A percentile compares a stretch with the other conserved stretches of the same genome.
Conservation (phyloP, 2,113 vertebrate species). For the Gnathonemus longibarbis region DNA sequence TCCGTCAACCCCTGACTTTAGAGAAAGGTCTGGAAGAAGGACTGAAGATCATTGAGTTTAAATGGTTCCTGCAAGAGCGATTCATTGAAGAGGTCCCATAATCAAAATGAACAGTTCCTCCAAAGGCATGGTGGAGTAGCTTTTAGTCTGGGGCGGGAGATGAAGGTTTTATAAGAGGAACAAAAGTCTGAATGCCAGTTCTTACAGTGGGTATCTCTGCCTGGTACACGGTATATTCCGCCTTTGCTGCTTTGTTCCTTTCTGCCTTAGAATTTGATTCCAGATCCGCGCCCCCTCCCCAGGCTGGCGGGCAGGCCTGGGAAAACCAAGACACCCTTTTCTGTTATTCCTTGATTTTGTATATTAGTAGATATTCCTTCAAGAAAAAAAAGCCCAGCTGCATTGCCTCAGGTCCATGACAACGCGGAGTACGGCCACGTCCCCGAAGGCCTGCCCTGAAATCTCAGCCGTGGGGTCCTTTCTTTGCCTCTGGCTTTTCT, state of each 20-base stretch:
- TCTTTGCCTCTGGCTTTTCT: slow-evolving; percentile 16
- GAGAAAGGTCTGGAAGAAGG: slow-evolving; percentile 37
- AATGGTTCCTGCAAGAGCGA: slow-evolving; percentile 19
- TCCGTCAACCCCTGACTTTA: slow-evolving; percentile 46
- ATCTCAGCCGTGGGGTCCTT: slow-evolving; percentile 8
- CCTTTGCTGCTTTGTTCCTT: background rate
- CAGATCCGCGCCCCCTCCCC: background rate
- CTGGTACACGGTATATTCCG: background rate
- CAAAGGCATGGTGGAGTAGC: slow-evolving; percentile 27
- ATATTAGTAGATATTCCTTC: background rate
- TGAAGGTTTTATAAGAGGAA: slow-evolving; percentile 27
- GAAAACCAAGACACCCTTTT: background rate
- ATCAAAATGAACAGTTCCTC: slow-evolving; percentile 20
- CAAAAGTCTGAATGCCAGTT: slow-evolving; percentile 13
- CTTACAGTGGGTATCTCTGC: background rate
- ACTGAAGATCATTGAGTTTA: slow-evolving; percentile 40
- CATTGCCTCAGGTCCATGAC: background rate
- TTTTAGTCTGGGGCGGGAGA: slow-evolving; percentile 29
- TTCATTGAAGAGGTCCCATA: slow-evolving; percentile 25
- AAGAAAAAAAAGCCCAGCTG: background rate
- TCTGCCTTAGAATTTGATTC: background rate
- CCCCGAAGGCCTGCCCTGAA: slow-evolving; percentile 18
- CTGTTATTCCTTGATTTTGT: slow-evolving; percentile 4
- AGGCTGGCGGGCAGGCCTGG: background rate
- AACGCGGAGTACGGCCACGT: background rate